A percentile compares a stretch with the other conserved stretches of the same genome.
Evolutionary conservation across 2,888 invertebrate genomes (phyloP).

Genomic region (Volucella bombylans): DNA sequence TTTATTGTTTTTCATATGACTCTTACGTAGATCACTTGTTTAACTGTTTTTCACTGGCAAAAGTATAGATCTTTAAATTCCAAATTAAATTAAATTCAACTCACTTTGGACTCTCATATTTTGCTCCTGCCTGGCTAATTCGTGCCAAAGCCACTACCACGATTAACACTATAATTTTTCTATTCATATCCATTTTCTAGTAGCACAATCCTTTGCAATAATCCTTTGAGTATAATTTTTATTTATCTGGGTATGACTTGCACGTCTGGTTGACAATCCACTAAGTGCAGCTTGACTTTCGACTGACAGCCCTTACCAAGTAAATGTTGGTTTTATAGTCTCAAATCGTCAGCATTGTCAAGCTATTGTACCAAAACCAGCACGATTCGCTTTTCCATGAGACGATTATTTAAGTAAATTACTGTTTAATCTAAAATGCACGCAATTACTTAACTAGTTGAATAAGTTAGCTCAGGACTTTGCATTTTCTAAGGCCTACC

Average conservation of each 20-base stretch:
- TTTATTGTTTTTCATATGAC: too few relatives aligned
- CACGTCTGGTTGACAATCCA: constrained; percentile 9
- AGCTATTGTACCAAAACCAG: constrained; percentile 60
- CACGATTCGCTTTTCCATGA: constrained; percentile 54
- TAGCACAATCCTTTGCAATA: not conserved
- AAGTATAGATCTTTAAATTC: constrained; percentile 53
- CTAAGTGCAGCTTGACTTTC: constrained; percentile 41
- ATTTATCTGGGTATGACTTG: not conserved
- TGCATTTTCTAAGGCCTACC: constrained; percentile 26
- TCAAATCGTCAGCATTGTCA: constrained; percentile 42
- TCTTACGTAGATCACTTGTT: too few relatives aligned
- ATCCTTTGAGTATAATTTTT: constrained; percentile 32
- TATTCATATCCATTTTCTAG: constrained; percentile 55
- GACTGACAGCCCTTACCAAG: constrained; percentile 44
- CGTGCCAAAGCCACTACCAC: constrained; percentile 39
- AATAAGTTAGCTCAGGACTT: constrained; percentile 45
- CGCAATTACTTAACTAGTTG: constrained; percentile 67
- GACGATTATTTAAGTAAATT: constrained; percentile 79
- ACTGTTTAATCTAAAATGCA: constrained; percentile 68
- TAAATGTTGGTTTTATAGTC: constrained; percentile 65
- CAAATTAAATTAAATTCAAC: constrained; percentile 6
- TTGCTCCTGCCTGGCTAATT: constrained; percentile 50
- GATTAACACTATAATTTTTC: constrained; percentile 5
- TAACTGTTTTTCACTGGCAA: constrained; percentile 71
- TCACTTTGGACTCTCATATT: constrained; percentile 69